phyloP scores from a whole-genome alignment of 2,797 vertebrate species.

The Selene dorsalis region DNA sequence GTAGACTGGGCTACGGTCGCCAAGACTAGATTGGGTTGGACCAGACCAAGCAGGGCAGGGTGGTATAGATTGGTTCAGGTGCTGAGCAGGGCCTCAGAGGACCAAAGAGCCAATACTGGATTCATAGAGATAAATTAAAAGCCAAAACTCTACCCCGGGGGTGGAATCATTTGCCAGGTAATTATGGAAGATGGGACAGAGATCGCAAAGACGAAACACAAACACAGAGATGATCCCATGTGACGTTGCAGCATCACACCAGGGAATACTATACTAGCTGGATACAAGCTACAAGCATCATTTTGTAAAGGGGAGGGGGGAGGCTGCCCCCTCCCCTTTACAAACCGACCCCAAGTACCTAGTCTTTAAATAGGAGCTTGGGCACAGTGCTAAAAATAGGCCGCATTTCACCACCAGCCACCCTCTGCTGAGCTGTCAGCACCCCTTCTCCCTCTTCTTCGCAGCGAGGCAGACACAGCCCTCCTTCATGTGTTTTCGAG shows the following conservation, averaged over 20 bases:
- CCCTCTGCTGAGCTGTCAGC: slow-evolving; percentile 78
- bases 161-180: slow-evolving; percentile 72
- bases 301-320: no score
- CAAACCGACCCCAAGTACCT: slow-evolving; percentile 53
- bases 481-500: slow-evolving; percentile 73
- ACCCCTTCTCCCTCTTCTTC: slow-evolving; percentile 72
- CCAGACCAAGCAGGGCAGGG: slow-evolving; percentile 25
- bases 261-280: slow-evolving; percentile 44
- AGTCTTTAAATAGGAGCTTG: slow-evolving; percentile 73
- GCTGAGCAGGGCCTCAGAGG: slow-evolving; percentile 40
- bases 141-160: slow-evolving; percentile 51
- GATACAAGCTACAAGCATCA: slow-evolving; percentile 26
- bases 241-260: slow-evolving; percentile 41
- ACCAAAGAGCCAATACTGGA: slow-evolving; percentile 55
- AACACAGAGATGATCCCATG: slow-evolving; percentile 54
- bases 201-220: slow-evolving; percentile 71
- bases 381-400: slow-evolving; percentile 76
- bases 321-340: slow-evolving; percentile 14
- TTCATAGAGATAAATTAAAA: slow-evolving; percentile 70
- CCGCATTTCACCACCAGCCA: slow-evolving; percentile 64
- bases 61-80: slow-evolving; percentile 51
- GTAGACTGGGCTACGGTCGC: slow-evolving; percentile 34
- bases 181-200: slow-evolving; percentile 71
- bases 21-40: slow-evolving; percentile 47
- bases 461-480: slow-evolving; percentile 66